Evolutionary conservation across 2,888 invertebrate species (phyloP), one percentile per base, ranked within the genome.

Genomic region (Ophion ellenae): DNA sequence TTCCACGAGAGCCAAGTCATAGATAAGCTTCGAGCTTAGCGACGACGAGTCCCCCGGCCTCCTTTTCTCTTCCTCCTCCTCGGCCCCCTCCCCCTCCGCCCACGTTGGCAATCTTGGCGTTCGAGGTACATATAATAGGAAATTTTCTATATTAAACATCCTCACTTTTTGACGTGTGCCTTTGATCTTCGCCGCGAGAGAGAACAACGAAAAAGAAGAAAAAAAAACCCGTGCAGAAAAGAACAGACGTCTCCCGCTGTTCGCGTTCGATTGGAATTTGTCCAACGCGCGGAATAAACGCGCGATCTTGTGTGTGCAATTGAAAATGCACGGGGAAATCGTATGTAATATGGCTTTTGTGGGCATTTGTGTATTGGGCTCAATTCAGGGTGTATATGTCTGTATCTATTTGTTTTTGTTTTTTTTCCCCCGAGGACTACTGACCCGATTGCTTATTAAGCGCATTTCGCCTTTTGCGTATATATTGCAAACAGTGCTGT

Each of bases 1-100:
- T 86, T 86, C 81, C 82, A 74, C 80, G 59, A 75, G 86, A 86
- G 86, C 86, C 84, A 86, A 86, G 86, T 84, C 86, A 81, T 81
- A 81, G 86, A 86, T 86, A 86, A 86, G 86, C 86, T 81, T 78
- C 75, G 77, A 86, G 83, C 86, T 84, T 53, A 53, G 57, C 64
- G 75, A 69, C 73, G 78, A 83, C 74, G 78, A 53, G 53, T 53
- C 61, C 63, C 75, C 36, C 59, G 45, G 11, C 57, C 66, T 66
- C 20, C 53, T 32, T n/a, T 5, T 24, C 66, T 36, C 36, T 28
- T 53, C 24, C 45, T 11, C 28, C 17, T 17, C 63, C 36, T 20
- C 66, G 24, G 9, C 20, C 10, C 45, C n/a, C 6, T 36, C n/a
- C 24, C 20, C 24, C 47, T 63, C 47, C 17, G 7, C 53, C 17